A percentile compares a stretch with the other conserved stretches of the same genome.
These are phyloP conservation scores for Thalassarche chlororhynchos DNA, from an alignment of 2,113 vertebrate species.

Conservation along the genomic window DNA sequence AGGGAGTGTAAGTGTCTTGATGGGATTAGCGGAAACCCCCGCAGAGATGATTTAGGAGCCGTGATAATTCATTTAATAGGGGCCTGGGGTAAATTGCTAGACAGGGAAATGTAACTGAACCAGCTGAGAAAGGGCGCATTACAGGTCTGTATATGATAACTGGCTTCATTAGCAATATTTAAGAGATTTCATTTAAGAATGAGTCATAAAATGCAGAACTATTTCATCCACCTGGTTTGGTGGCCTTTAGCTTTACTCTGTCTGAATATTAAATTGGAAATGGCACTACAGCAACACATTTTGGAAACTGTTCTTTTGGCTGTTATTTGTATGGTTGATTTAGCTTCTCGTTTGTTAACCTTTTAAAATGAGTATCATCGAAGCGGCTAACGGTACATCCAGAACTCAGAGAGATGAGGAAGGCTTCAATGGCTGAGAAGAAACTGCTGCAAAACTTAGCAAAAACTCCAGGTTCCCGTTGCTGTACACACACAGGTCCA, in stretches of 20 bases:
- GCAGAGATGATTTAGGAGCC: slow-evolving; percentile 86
- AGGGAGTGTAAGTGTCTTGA: slow-evolving; percentile 84
- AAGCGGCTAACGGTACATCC: slow-evolving; percentile 65
- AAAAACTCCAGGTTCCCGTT: slow-evolving; percentile 18
- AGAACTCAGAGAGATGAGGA: slow-evolving; percentile 61
- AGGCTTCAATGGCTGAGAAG: slow-evolving; percentile 22
- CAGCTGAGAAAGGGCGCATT: slow-evolving; percentile 75
- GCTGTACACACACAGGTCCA: slow-evolving; percentile 1
- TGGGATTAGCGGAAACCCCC: slow-evolving; percentile 84
- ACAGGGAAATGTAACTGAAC: slow-evolving; percentile 81
- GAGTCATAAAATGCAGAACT: slow-evolving; percentile 80
- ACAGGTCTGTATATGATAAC: slow-evolving; percentile 73
- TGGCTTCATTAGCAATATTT: slow-evolving; percentile 85
- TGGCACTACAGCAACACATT: slow-evolving; percentile 77
- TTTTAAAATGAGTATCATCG: slow-evolving; percentile 80
- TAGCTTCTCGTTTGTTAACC: slow-evolving; percentile 87
- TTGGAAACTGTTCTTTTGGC: slow-evolving; percentile 82
- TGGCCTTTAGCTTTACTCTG: slow-evolving; percentile 81
- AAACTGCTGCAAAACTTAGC: slow-evolving; percentile 48
- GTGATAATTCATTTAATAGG: slow-evolving; percentile 87
- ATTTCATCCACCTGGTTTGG: slow-evolving; percentile 82
- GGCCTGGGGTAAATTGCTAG: slow-evolving; percentile 84
- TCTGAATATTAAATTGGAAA: slow-evolving; percentile 85
- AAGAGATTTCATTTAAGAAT: slow-evolving; percentile 82
- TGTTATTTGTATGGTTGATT: slow-evolving; percentile 89